These are phyloP conservation scores for Trematomus bernacchii DNA, from an alignment of 2,797 vertebrate genomes.

Conservation along the genomic window DNA sequence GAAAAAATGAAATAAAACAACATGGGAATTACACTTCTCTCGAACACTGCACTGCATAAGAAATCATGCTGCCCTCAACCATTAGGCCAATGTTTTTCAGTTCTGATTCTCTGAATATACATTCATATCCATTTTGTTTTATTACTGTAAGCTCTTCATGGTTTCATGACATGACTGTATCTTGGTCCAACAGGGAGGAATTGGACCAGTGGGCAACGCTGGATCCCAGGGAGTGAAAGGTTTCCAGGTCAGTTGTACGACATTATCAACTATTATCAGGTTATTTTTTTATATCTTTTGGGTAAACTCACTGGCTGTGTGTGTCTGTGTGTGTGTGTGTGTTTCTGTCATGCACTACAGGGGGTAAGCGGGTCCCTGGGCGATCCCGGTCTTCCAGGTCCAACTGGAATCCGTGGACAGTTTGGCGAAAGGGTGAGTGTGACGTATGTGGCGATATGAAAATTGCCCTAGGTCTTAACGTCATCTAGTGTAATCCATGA, in stretches of 20 bases:
- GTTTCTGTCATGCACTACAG: constrained; percentile 76
- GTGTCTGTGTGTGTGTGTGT: constrained; percentile 16
- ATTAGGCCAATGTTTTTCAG: background rate
- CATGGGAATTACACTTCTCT: constrained; percentile 19
- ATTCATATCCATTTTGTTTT: constrained; percentile 14
- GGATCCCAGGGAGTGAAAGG: constrained; percentile 91
- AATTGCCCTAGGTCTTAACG: background rate
- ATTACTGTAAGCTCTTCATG: background rate
- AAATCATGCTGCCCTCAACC: constrained; percentile 30
- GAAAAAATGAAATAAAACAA: constrained; percentile 28
- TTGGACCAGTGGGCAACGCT: constrained; percentile 87
- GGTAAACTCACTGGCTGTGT: constrained; percentile 7
- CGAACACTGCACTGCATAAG: constrained; percentile 29
- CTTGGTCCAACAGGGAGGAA: constrained; percentile 87
- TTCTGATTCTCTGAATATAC: constrained; percentile 7
- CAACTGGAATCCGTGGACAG: constrained; percentile 94
- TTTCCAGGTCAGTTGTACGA: constrained; percentile 89
- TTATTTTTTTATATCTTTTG: background rate
- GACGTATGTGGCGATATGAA: constrained; percentile 6
- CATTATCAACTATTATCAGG: background rate
- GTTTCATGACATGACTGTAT: constrained; percentile 32
- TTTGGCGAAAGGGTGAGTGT: constrained; percentile 94
- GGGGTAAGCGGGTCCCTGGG: constrained; percentile 91
- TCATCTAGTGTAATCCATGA: background rate
- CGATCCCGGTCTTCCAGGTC: constrained; percentile 94